Conservation (phyloP, 1,140 invertebrate genomes). For the Diorhabda elongata region DNA sequence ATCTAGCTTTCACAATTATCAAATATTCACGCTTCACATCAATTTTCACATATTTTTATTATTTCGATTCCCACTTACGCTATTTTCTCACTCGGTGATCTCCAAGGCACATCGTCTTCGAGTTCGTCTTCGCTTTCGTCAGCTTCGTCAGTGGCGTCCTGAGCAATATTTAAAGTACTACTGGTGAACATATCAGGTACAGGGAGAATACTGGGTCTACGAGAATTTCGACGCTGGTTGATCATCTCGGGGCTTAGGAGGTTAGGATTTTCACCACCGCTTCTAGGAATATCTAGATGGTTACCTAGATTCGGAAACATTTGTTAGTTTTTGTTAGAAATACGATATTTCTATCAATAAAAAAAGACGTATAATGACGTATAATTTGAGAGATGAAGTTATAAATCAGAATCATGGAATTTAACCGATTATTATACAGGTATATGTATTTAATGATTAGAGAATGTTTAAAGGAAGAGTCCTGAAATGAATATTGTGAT, state of each 20-base stretch:
- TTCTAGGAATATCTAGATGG: slow-evolving; percentile 70
- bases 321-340: not conserved
- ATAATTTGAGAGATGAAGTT: no score
- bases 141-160: slow-evolving; percentile 65
- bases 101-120: slow-evolving; percentile 84
- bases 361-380: not conserved
- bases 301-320: slow-evolving; percentile 50
- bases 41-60: not conserved
- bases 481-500: no score
- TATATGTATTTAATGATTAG: no score
- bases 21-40: no score
- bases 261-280: slow-evolving; percentile 68
- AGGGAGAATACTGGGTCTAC: slow-evolving; percentile 79
- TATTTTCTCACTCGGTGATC: slow-evolving; percentile 83
- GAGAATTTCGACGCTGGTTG: slow-evolving; percentile 72
- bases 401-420: no score
- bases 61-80: slow-evolving; percentile 64
- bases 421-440: no score
- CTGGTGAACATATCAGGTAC: slow-evolving; percentile 85
- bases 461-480: no score
- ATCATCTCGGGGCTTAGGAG: slow-evolving; percentile 71
- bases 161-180: slow-evolving; percentile 68
- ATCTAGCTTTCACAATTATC: no score
- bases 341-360: not conserved
- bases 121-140: slow-evolving; percentile 85